phyloP scores from a whole-genome alignment of 1,140 invertebrate genomes.

The Drosophila cardini region DNA sequence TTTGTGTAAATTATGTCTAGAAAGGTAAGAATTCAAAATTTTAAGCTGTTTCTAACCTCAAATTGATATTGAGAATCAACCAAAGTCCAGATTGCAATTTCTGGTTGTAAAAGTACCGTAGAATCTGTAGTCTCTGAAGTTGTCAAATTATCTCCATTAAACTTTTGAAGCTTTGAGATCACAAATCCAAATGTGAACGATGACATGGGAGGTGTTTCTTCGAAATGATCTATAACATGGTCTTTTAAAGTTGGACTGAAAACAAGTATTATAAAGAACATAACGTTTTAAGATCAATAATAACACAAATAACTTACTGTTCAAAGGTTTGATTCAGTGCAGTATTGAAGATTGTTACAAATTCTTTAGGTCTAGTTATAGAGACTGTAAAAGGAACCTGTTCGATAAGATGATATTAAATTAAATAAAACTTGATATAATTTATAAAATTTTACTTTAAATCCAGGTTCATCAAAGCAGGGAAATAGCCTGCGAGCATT shows the following conservation, averaged over 20 bases:
- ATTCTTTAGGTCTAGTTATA: conserved; percentile 87
- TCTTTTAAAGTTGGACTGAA: conserved; percentile 47
- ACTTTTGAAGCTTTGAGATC: conserved; percentile 89
- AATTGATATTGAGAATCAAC: conserved; percentile 78
- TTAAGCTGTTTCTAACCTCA: conserved; percentile 29
- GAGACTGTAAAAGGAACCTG: conserved; percentile 88
- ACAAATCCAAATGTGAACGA: conserved; percentile 94
- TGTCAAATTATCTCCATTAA: conserved; percentile 55
- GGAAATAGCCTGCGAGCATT: conserved; percentile 94
- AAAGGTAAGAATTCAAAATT: background rate
- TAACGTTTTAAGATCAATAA: no score
- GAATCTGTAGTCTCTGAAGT: conserved; percentile 5
- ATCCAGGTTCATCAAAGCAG: conserved; percentile 95
- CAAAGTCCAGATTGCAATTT: conserved; percentile 61
- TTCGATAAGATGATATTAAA: background rate
- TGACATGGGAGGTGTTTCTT: conserved; percentile 91
- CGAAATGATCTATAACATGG: conserved; percentile 89
- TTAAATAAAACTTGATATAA: background rate
- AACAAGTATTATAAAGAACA: no score
- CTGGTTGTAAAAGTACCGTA: conserved; percentile 12
- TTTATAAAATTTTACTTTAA: conserved; percentile 86
- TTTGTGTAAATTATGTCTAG: background rate
- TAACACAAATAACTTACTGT: conserved; percentile 87
- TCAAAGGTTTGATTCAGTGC: conserved; percentile 86
- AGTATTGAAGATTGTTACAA: conserved; percentile 88